Evolutionary conservation across 2,888 invertebrate species (phyloP), one percentile per base, ranked within the genome.

Genomic region (Agrotis clavis): DNA sequence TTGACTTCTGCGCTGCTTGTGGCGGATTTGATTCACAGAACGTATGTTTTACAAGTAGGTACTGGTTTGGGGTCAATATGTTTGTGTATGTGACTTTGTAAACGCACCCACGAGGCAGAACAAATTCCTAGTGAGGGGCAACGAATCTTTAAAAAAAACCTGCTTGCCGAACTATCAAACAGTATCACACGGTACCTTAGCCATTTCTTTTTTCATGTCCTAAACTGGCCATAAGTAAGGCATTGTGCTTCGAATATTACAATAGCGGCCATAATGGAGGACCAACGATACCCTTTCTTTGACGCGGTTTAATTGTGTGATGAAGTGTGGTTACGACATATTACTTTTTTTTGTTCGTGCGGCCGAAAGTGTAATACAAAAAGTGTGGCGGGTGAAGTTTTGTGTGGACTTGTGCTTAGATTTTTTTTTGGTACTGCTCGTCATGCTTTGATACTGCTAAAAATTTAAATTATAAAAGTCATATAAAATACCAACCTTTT

Each of bases 271-370:
- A 95, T 96, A 94, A 96, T 96, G 94, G 93, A 85, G 90, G 90
- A 90, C 92, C 94, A 94, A 93, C 94, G 95, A 96, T 95, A 95
- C 94, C 93, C 93, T 95, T 96, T 96, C 95, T 95, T 94, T 93
- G 92, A 88, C 87, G 90, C 94, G 91, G 90, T 95, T 96, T 96
- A 96, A 96, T 96, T 95, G 96, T 95, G 94, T 94, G 95, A 96
- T 95, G 96, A 95, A 95, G 93, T 95, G 95, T 92, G 95, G 95
- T 95, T 94, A 94, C 94, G 93, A 93, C 92, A 94, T 90, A 90
- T 92, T 92, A 91, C 92, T 89, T 89, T 90, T 88, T 90, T 88
- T 88, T 83, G 84, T 83, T 81, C 79, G 74, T 79, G 67, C 60
- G 54, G 79, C 87, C 81, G 86, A 90, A 89, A 86, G 85, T 87